These are phyloP conservation scores for Crocidura indochinensis DNA, from an alignment of 2,797 vertebrate genomes.

Conservation along the genomic window DNA sequence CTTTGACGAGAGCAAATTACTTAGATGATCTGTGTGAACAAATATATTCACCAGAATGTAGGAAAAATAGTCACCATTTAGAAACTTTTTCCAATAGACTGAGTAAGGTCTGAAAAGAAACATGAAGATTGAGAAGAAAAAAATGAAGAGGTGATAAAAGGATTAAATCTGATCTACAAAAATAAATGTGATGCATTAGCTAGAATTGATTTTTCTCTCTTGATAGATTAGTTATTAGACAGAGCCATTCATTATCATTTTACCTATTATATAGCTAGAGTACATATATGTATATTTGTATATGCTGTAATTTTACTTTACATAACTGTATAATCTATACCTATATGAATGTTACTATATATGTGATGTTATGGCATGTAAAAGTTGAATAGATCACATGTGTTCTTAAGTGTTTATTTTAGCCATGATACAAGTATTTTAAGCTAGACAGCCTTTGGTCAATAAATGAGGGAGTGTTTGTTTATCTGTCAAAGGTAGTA, in stretches of 20 bases:
- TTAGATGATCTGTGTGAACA: background rate
- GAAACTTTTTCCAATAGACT: background rate
- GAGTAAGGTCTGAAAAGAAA: background rate
- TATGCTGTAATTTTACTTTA: no score
- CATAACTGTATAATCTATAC: no score
- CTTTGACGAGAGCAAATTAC: background rate
- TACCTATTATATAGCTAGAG: no score
- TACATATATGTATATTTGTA: no score
- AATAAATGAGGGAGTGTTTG: accelerated
- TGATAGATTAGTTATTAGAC: no score
- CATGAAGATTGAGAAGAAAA: background rate
- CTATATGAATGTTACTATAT: background rate
- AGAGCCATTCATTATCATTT: no score
- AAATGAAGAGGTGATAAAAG: background rate
- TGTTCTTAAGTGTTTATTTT: background rate
- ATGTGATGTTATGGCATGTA: background rate
- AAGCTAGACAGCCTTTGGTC: background rate
- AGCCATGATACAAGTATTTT: background rate
- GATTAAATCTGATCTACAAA: no score
- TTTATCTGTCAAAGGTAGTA: background rate
- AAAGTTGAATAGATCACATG: background rate
- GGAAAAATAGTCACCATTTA: background rate
- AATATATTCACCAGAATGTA: background rate
- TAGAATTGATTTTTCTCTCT: no score
- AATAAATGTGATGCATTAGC: no score